Evolutionary conservation across 2,113 vertebrate genomes (phyloP).

Genomic region (Archocentrus centrarchus): DNA sequence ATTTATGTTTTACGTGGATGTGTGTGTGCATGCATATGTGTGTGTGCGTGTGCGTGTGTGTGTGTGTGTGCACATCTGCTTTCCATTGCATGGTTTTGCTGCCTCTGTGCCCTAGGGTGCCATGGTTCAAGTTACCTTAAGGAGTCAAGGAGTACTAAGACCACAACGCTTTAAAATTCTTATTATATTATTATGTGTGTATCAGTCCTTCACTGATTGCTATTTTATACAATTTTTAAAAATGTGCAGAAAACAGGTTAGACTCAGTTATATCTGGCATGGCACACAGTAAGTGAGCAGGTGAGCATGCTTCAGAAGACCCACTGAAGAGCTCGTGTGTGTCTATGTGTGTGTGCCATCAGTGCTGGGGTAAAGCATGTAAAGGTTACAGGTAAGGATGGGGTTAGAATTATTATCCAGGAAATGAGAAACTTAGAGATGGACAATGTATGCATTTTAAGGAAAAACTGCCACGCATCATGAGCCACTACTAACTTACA

Average conservation of each 20-base stretch:
- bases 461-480: background rate
- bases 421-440: constrained; percentile 1
- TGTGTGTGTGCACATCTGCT: constrained; percentile 70
- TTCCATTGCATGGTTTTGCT: constrained; percentile 57
- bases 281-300: background rate
- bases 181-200: background rate
- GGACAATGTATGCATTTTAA: background rate
- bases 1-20: constrained; percentile 16
- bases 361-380: background rate
- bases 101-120: constrained; percentile 45
- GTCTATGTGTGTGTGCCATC: background rate
- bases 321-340: background rate
- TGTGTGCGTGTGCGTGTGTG: background rate
- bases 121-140: constrained; percentile 60
- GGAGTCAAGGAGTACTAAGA: constrained; percentile 23
- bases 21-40: background rate
- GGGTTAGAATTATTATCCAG: background rate
- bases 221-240: background rate
- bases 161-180: background rate
- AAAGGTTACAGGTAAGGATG: background rate
- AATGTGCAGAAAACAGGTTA: background rate
- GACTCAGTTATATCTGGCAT: background rate
- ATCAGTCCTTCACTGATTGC: background rate
- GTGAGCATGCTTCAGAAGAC: background rate
- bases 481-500: background rate